phyloP scores from a whole-genome alignment of 2,888 invertebrate species.

The Gibbula magus region DNA sequence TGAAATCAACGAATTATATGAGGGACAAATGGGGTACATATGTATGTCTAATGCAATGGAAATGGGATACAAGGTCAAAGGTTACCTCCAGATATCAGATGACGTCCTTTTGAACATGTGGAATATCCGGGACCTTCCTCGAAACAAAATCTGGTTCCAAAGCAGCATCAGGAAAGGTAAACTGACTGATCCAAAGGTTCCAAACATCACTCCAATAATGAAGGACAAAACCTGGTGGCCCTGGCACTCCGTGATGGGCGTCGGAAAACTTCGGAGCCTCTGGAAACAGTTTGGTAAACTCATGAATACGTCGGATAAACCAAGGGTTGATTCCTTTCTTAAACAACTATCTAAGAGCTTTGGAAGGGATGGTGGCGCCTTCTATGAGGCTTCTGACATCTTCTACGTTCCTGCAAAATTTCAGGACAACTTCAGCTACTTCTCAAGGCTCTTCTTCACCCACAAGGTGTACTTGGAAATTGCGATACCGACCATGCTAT shows the following conservation, averaged over 20 bases:
- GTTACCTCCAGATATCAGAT: conserved; percentile 23
- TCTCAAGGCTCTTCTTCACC: neutral
- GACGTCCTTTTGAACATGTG: conserved; percentile 27
- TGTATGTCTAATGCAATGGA: conserved; percentile 18
- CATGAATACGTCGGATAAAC: neutral
- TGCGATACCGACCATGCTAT: neutral
- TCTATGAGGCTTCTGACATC: conserved; percentile 26
- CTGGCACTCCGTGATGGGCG: neutral
- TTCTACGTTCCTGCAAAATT: conserved; percentile 20
- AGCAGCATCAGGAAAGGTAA: conserved; percentile 15
- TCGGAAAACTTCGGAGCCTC: neutral
- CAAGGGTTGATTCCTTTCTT: neutral
- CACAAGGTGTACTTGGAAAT: conserved; percentile 9
- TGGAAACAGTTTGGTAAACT: neutral
- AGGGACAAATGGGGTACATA: conserved; percentile 3
- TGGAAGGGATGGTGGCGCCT: neutral
- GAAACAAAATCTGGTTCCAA: conserved; percentile 20
- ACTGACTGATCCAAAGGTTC: neutral
- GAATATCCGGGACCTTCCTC: conserved; percentile 22
- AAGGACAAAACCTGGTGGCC: conserved; percentile 5
- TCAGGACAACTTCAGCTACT: neutral
- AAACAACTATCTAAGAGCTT: neutral
- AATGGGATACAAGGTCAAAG: conserved; percentile 16
- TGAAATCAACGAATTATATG: conserved; percentile 13
- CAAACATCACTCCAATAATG: neutral